These are phyloP conservation scores for Hystrix cristata DNA, from an alignment of 2,113 vertebrate genomes.

Conservation along the genomic window DNA sequence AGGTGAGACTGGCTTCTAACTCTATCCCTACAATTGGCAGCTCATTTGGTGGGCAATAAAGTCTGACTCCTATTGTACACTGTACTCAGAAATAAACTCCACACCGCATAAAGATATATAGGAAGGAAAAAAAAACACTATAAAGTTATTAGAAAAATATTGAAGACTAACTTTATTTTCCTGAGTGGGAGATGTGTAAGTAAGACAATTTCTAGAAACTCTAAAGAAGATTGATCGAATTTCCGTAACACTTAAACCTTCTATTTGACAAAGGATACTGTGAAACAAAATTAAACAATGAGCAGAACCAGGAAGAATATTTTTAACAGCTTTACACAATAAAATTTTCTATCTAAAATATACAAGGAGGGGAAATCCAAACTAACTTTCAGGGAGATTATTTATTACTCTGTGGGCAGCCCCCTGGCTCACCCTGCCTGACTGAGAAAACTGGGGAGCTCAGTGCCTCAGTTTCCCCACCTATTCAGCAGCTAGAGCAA, in stretches of 20 bases:
- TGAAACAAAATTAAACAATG: background rate
- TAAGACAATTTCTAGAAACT: background rate
- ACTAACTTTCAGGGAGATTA: background rate
- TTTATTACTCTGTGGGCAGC: background rate
- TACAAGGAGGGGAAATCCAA: background rate
- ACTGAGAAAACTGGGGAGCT: background rate
- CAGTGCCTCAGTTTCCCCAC: background rate
- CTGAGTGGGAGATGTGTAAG: background rate
- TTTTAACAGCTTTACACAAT: background rate
- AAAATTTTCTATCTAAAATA: conserved; percentile 11
- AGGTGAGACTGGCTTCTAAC: background rate
- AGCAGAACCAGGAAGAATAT: background rate
- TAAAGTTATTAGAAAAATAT: background rate
- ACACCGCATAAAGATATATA: background rate
- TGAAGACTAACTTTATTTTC: conserved; percentile 23
- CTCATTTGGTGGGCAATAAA: background rate
- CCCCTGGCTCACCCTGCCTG: background rate
- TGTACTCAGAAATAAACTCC: background rate
- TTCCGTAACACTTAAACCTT: background rate
- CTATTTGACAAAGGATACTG: background rate
- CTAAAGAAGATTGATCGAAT: background rate
- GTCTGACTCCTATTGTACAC: background rate
- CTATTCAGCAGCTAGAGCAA: background rate
- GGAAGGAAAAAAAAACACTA: background rate
- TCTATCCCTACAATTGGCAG: background rate